Evolutionary conservation across 2,113 vertebrate species (phyloP).

Genomic region (Opisthocomus hoazin): DNA sequence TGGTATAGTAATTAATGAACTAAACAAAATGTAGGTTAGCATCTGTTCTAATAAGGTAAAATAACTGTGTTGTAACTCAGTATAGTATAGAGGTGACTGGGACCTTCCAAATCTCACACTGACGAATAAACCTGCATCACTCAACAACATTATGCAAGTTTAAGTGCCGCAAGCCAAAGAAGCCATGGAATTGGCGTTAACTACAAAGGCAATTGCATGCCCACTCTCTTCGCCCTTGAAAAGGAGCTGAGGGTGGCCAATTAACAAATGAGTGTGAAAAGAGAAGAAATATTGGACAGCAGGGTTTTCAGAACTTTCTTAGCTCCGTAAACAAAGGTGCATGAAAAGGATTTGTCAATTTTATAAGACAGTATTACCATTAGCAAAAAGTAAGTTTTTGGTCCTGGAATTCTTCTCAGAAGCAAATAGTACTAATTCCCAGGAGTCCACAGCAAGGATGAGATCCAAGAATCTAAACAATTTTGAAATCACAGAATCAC

Average conservation of each 20-base stretch:
- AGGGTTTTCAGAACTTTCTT: not conserved
- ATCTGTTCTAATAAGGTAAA: not conserved
- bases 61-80: not conserved
- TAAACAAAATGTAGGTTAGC: not conserved
- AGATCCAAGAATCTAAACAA: not conserved
- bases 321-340: not conserved
- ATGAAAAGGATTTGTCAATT: not conserved
- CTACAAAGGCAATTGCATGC: not conserved
- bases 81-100: not conserved
- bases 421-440: not conserved
- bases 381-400: not conserved
- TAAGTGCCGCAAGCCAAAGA: not conserved
- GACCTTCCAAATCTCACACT: not conserved
- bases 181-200: not conserved
- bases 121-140: not conserved
- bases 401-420: not conserved
- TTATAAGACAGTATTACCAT: not conserved
- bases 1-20: not conserved
- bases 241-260: not conserved
- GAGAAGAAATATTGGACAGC: not conserved
- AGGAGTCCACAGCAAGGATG: not conserved
- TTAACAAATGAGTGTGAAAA: slow-evolving; percentile 21
- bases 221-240: not conserved
- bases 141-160: not conserved
- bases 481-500: too few relatives aligned